Percentiles rank a stretch among this genome's conserved stretches.
phyloP scores from a whole-genome alignment of 2,797 vertebrate species.

The Potorous gilbertii region DNA sequence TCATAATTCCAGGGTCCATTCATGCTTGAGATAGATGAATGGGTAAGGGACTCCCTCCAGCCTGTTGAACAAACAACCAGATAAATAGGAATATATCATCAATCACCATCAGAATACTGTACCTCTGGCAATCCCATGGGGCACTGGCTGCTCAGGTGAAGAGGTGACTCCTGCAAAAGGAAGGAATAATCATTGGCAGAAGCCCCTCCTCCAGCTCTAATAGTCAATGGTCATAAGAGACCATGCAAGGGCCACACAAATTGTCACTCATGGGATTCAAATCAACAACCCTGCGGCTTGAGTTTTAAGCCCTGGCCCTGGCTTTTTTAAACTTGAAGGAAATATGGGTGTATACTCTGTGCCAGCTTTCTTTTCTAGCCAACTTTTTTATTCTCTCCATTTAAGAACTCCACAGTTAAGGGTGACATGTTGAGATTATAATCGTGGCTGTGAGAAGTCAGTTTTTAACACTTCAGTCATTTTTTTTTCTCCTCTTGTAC shows the following conservation, averaged over 20 bases:
- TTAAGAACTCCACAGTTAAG: slow-evolving; percentile 45
- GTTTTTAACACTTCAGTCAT: slow-evolving; percentile 50
- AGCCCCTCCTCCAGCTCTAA: not conserved
- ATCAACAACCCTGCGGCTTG: not conserved
- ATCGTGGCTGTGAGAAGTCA: not conserved
- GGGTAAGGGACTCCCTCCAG: not conserved
- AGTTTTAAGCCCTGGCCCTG: not conserved
- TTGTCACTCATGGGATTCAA: not conserved
- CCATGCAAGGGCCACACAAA: not conserved
- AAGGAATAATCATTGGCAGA: not conserved
- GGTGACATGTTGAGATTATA: slow-evolving; percentile 59
- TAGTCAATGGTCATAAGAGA: not conserved
- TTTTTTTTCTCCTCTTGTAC: slow-evolving; percentile 52
- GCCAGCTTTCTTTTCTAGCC: not conserved
- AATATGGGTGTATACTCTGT: slow-evolving; percentile 19
- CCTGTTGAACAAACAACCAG: not conserved
- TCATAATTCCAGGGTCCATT: not conserved
- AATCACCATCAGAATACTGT: not conserved
- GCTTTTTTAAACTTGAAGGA: slow-evolving; percentile 56
- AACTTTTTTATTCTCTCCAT: slow-evolving; percentile 36
- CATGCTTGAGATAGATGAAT: not conserved
- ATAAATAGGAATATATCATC: not conserved
- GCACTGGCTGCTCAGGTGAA: not conserved
- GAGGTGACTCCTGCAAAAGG: not conserved
- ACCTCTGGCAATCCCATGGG: not conserved